A percentile compares a stretch with the other conserved stretches of the same genome.
These are phyloP conservation scores for Chunga burmeisteri DNA, from an alignment of 2,113 vertebrate genomes.

Conservation along the genomic window DNA sequence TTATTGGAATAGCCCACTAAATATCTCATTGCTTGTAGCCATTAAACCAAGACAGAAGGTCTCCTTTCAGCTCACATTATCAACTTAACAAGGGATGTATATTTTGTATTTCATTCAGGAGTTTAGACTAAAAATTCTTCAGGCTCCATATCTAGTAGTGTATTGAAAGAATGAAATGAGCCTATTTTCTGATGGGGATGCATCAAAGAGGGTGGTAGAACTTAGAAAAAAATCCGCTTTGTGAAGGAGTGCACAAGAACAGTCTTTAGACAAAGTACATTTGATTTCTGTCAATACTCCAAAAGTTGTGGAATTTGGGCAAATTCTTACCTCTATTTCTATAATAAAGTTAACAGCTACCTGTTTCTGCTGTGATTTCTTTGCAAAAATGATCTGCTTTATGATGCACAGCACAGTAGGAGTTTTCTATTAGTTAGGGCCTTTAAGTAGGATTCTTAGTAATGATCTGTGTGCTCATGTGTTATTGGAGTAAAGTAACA, in stretches of 20 bases:
- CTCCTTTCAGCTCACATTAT: background rate
- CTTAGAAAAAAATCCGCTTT: background rate
- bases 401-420: background rate
- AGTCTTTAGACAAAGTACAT: background rate
- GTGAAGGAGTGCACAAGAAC: background rate
- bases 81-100: background rate
- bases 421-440: background rate
- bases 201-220: background rate
- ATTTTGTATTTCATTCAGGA: background rate
- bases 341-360: background rate
- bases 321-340: background rate
- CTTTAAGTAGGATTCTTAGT: background rate
- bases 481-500: background rate
- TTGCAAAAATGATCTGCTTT: background rate
- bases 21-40: background rate
- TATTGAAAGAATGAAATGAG: background rate
- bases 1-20: background rate
- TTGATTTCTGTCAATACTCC: background rate
- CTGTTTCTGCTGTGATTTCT: constrained; percentile 3
- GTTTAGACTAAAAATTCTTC: background rate
- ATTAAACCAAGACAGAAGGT: background rate
- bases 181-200: background rate
- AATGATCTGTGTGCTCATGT: background rate
- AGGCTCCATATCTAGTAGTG: background rate
- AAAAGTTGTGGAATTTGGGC: background rate